phyloP scores from a whole-genome alignment of 2,888 invertebrate species.

The Diadegma fenestrale region DNA sequence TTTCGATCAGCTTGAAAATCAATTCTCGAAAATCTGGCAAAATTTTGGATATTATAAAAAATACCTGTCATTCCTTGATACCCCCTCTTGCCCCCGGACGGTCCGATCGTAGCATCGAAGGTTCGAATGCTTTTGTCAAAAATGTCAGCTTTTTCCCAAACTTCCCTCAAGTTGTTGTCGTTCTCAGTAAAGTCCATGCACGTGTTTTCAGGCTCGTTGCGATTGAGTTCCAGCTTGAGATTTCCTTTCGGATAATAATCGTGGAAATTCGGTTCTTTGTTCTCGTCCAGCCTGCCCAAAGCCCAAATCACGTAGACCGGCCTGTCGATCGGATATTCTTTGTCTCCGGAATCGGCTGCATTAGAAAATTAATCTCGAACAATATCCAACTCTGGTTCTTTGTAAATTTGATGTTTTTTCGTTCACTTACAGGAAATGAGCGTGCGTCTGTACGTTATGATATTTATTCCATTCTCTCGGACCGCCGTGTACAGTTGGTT shows the following conservation, averaged over 20 bases:
- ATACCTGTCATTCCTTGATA: constrained; percentile 90
- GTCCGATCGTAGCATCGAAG: constrained; percentile 93
- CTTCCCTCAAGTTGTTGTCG: constrained; percentile 80
- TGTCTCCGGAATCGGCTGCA: constrained; percentile 92
- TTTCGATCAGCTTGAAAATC: neutral
- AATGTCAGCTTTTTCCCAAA: constrained; percentile 86
- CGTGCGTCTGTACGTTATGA: constrained; percentile 91
- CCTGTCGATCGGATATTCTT: constrained; percentile 88
- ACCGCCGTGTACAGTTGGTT: constrained; percentile 92
- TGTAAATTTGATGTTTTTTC: neutral
- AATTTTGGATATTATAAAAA: neutral
- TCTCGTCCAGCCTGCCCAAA: constrained; percentile 91
- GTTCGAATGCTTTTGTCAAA: constrained; percentile 89
- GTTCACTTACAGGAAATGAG: constrained; percentile 89
- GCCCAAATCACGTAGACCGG: constrained; percentile 92
- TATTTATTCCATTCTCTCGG: constrained; percentile 91
- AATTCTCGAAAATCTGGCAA: neutral
- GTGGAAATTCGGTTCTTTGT: constrained; percentile 93
- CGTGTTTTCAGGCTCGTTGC: constrained; percentile 88
- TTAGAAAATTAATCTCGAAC: neutral
- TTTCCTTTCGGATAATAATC: constrained; percentile 91
- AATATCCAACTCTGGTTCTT: neutral
- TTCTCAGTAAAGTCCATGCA: constrained; percentile 91
- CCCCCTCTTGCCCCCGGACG: constrained; percentile 92
- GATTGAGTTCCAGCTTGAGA: constrained; percentile 89